Conservation (phyloP, 2,113 vertebrate species). For the Meleagris gallopavo region DNA sequence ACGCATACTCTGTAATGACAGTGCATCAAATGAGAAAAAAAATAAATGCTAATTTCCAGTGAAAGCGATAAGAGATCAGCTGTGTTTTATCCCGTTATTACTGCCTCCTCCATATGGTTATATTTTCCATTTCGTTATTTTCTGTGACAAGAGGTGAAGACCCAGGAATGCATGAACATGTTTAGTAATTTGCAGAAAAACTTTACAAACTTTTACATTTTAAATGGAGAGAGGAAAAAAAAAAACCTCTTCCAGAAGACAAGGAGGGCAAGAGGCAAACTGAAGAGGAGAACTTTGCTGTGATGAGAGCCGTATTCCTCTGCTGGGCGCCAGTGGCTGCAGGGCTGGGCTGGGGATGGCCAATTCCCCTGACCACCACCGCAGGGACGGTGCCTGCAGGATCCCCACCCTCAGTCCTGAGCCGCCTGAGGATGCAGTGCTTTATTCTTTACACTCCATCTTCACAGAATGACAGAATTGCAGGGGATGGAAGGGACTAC, state of each 20-base stretch:
- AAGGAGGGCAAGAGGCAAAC: background rate
- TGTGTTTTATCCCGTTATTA: conserved; percentile 54
- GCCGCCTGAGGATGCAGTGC: accelerated
- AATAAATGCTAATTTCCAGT: conserved; percentile 59
- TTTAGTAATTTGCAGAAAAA: conserved; percentile 52
- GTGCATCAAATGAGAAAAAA: conserved; percentile 58
- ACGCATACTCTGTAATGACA: conserved; percentile 59
- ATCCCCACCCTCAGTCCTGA: background rate
- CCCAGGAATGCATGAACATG: conserved; percentile 41
- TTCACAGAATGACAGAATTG: background rate
- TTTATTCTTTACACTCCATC: background rate
- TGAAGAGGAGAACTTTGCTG: background rate
- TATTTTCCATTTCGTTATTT: conserved; percentile 51
- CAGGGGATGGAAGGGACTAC: too few relatives aligned
- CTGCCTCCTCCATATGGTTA: conserved; percentile 52
- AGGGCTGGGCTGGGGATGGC: background rate
- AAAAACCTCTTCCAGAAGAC: background rate
- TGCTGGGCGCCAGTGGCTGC: background rate
- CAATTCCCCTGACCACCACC: background rate
- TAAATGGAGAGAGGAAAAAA: background rate
- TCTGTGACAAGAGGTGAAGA: conserved; percentile 47
- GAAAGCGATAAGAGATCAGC: conserved; percentile 37
- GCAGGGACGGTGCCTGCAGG: background rate
- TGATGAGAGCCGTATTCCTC: background rate
- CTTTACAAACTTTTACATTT: conserved; percentile 36